These are phyloP conservation scores for Monopterus albus DNA, from an alignment of 2,113 vertebrate species.

Conservation along the genomic window DNA sequence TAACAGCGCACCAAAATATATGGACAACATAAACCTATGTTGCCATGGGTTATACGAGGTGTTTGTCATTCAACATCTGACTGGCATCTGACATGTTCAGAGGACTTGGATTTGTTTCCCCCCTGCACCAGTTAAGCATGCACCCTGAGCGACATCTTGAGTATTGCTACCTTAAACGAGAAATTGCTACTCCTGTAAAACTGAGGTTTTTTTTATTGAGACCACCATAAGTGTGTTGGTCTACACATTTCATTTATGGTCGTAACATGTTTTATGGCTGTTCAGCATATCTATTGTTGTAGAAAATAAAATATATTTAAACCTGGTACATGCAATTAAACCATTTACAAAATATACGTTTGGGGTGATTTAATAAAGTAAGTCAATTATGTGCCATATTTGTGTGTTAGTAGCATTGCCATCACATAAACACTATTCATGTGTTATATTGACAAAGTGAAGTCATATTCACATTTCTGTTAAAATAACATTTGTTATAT, in stretches of 20 bases:
- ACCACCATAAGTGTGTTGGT: not conserved
- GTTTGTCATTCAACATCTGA: not conserved
- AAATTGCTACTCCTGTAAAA: not conserved
- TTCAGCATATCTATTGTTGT: not conserved
- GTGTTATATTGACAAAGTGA: not conserved
- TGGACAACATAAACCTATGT: constrained; percentile 38
- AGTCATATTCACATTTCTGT: not conserved
- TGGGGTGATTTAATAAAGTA: constrained; percentile 4
- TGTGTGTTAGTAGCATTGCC: not conserved
- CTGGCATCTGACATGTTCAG: not conserved
- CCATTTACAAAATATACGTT: not conserved
- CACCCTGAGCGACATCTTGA: not conserved
- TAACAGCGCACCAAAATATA: constrained; percentile 62
- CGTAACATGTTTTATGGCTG: too few relatives aligned
- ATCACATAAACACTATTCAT: not conserved
- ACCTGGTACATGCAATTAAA: not conserved
- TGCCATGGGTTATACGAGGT: not conserved
- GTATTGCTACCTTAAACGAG: not conserved
- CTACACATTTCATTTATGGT: too few relatives aligned
- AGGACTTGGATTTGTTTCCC: not conserved
- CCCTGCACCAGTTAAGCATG: not conserved
- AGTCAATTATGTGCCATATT: not conserved
- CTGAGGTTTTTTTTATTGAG: not conserved
- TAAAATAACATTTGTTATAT: not conserved
- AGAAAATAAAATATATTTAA: not conserved